Conservation (phyloP, 2,888 invertebrate species). For the Netelia melanura region DNA sequence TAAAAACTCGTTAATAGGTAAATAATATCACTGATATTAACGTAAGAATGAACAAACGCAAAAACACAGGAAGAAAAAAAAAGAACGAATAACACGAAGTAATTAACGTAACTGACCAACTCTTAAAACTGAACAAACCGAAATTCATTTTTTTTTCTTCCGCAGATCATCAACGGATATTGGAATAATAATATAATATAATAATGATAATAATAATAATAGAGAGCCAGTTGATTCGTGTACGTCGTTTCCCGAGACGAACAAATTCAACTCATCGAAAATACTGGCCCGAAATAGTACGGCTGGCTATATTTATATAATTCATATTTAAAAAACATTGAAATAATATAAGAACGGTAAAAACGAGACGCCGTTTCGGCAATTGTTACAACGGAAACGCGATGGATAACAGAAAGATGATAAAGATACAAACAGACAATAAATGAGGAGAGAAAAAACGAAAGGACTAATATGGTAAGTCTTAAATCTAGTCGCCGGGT, state of each 20-base stretch:
- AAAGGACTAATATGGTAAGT: constrained; percentile 26
- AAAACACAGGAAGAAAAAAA: not conserved
- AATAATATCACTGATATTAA: constrained; percentile 63
- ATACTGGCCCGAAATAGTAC: constrained; percentile 57
- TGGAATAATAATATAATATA: constrained; percentile 60
- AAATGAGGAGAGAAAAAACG: not conserved
- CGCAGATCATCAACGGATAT: constrained; percentile 18
- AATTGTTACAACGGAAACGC: constrained; percentile 26
- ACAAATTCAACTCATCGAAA: constrained; percentile 52
- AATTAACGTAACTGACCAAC: constrained; percentile 52
- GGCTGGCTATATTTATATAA: constrained; percentile 14
- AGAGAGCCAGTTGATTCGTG: constrained; percentile 56
- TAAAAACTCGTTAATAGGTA: constrained; percentile 46
- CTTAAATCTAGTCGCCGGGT: constrained; percentile 64
- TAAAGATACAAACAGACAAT: constrained; percentile 29
- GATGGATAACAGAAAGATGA: constrained; percentile 38
- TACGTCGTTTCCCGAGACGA: constrained; percentile 22
- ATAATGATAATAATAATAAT: constrained; percentile 27
- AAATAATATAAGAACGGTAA: constrained; percentile 40
- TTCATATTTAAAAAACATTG: constrained; percentile 28
- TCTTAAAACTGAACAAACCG: constrained; percentile 46
- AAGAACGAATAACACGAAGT: constrained; percentile 34
- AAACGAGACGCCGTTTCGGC: constrained; percentile 7
- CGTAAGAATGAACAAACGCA: constrained; percentile 18
- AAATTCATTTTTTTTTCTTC: constrained; percentile 18